Evolutionary conservation across 2,113 vertebrate genomes (phyloP).

Genomic region (Eclectus roratus): DNA sequence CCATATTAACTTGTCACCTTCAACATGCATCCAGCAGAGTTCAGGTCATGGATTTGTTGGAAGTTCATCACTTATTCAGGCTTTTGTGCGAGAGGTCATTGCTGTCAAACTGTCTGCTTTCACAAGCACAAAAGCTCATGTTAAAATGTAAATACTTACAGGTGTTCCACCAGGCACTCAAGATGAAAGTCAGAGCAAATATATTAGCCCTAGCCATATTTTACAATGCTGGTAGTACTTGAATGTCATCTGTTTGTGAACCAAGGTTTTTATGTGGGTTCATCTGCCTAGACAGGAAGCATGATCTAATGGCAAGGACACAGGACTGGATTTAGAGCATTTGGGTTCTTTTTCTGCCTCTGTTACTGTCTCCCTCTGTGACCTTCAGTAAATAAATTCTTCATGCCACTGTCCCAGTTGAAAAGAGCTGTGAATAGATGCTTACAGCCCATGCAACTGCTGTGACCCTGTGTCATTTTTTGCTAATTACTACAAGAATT

Average conservation of each 20-base stretch:
- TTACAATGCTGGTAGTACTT: slow-evolving; percentile 19
- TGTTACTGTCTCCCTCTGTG: not conserved
- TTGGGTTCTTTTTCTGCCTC: slow-evolving; percentile 1
- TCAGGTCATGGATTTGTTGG: slow-evolving; percentile 61
- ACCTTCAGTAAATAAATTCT: slow-evolving; percentile 11
- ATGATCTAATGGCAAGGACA: slow-evolving; percentile 1
- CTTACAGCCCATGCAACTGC: not conserved
- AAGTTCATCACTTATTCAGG: slow-evolving; percentile 65
- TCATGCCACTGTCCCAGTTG: not conserved
- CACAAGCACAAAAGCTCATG: slow-evolving; percentile 60
- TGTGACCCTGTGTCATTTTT: not conserved
- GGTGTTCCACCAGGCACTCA: slow-evolving; percentile 62
- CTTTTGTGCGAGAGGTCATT: slow-evolving; percentile 59
- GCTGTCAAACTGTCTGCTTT: slow-evolving; percentile 64
- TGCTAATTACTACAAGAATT: slow-evolving; percentile 16
- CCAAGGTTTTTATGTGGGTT: slow-evolving; percentile 7
- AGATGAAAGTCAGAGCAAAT: slow-evolving; percentile 63
- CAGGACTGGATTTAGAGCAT: not conserved
- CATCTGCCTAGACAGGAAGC: slow-evolving; percentile 39
- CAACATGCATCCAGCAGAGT: slow-evolving; percentile 53
- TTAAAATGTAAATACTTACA: slow-evolving; percentile 67
- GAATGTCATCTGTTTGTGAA: slow-evolving; percentile 42
- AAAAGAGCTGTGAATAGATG: not conserved
- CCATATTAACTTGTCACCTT: slow-evolving; percentile 51
- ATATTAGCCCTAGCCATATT: slow-evolving; percentile 19